phyloP scores from a whole-genome alignment of 2,888 invertebrate species.

The Amphimallon solstitiale region DNA sequence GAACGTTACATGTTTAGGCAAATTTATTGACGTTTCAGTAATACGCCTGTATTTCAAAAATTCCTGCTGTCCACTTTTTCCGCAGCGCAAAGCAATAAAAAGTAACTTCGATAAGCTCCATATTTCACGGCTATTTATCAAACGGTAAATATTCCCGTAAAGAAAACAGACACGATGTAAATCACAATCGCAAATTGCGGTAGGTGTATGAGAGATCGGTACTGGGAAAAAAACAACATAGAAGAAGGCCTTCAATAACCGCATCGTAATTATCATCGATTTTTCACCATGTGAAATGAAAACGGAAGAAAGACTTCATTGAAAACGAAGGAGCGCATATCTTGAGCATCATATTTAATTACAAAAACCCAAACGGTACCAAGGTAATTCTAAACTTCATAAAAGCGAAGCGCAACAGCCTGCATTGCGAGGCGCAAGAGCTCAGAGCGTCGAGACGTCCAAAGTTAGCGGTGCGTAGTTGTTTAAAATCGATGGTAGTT shows the following conservation, averaged over 20 bases:
- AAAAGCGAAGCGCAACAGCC: slow-evolving; percentile 55
- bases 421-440: slow-evolving; percentile 51
- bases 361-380: slow-evolving; percentile 40
- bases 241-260: slow-evolving; percentile 10
- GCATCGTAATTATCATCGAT: slow-evolving; percentile 18
- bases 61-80: too few species aligned
- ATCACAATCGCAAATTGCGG: slow-evolving; percentile 31
- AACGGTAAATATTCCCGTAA: slow-evolving; percentile 25
- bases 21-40: too few species aligned
- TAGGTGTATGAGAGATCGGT: slow-evolving; percentile 5
- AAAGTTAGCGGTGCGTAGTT: slow-evolving; percentile 49
- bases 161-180: slow-evolving; percentile 31
- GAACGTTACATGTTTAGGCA: too few species aligned
- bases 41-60: too few species aligned
- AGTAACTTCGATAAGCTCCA: slow-evolving; percentile 13
- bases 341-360: slow-evolving; percentile 14
- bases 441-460: slow-evolving; percentile 47
- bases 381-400: slow-evolving; percentile 46
- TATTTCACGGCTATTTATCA: slow-evolving; percentile 3
- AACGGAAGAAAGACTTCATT: slow-evolving; percentile 2
- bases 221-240: not conserved
- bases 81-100: slow-evolving; percentile 4
- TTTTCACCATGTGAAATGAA: slow-evolving; percentile 12
- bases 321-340: not conserved
- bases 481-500: slow-evolving; percentile 60